Percentiles rank a stretch among this genome's conserved stretches.
Evolutionary conservation across 2,888 invertebrate species (phyloP).

Genomic region (Meta bourneti): DNA sequence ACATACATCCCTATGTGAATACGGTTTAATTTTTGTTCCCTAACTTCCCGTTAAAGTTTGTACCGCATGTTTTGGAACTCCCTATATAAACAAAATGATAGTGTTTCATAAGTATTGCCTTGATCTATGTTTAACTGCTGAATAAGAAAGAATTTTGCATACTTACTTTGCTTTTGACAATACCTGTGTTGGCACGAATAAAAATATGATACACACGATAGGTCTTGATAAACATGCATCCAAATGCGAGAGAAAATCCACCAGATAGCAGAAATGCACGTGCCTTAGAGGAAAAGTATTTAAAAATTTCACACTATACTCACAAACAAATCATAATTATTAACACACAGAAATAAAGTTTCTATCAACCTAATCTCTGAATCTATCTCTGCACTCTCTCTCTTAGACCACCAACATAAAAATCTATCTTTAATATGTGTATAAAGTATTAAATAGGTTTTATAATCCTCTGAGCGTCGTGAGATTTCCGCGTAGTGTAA

Average conservation of each 20-base stretch:
- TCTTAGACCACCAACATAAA: too few relatives aligned
- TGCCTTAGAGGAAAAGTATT: constrained; percentile 83
- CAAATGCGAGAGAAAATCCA: constrained; percentile 94
- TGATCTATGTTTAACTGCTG: background rate
- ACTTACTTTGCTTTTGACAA: constrained; percentile 90
- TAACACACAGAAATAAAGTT: background rate
- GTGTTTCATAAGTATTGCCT: background rate
- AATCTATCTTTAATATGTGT: too few relatives aligned
- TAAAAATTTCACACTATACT: background rate
- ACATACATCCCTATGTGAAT: too few relatives aligned
- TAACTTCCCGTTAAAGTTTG: too few relatives aligned
- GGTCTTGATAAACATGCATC: constrained; percentile 96
- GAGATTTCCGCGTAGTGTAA: too few relatives aligned
- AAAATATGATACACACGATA: constrained; percentile 95
- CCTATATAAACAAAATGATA: too few relatives aligned
- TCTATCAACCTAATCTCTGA: background rate
- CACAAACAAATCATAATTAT: background rate
- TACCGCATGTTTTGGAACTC: too few relatives aligned
- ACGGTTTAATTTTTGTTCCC: too few relatives aligned
- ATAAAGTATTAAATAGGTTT: too few relatives aligned
- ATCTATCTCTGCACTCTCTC: too few relatives aligned
- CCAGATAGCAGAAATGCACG: constrained; percentile 93
- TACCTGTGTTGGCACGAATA: constrained; percentile 87
- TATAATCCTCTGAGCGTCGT: too few relatives aligned
- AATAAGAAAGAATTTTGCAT: background rate